phyloP scores from a whole-genome alignment of 2,113 vertebrate species.

The Takifugu flavidus region DNA sequence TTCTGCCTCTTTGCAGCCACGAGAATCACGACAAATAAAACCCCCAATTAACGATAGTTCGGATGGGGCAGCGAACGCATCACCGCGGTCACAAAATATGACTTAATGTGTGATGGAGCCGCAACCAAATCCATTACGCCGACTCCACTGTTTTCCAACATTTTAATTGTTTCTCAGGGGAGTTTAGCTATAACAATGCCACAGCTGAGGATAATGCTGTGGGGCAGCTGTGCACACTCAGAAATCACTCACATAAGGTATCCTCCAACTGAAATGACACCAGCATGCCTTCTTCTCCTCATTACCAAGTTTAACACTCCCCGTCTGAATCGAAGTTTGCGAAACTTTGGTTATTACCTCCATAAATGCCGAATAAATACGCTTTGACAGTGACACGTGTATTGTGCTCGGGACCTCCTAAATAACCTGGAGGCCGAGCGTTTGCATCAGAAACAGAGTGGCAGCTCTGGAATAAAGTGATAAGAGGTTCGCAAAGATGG shows the following conservation, averaged over 20 bases:
- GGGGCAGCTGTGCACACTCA: conserved; percentile 1
- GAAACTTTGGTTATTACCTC: conserved; percentile 22
- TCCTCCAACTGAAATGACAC: conserved; percentile 14
- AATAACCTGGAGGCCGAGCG: conserved; percentile 42
- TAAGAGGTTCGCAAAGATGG: conserved; percentile 50
- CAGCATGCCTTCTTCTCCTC: conserved; percentile 2
- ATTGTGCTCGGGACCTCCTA: conserved; percentile 34
- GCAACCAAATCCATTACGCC: conserved; percentile 20
- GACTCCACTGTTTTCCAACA: conserved; percentile 19
- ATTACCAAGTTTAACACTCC: conserved; percentile 23
- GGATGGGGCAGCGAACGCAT: conserved; percentile 16
- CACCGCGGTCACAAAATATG: conserved; percentile 17
- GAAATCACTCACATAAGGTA: conserved; percentile 20
- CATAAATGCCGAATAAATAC: conserved; percentile 39
- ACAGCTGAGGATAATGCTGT: conserved; percentile 13
- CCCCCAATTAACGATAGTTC: conserved; percentile 28
- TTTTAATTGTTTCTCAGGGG: conserved; percentile 33
- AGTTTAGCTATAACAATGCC: conserved; percentile 38
- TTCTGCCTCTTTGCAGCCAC: conserved; percentile 20
- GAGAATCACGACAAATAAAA: conserved; percentile 29
- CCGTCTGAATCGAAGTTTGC: conserved; percentile 20
- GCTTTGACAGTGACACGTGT: conserved; percentile 31
- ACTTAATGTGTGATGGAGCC: conserved; percentile 9
- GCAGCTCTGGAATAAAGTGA: conserved; percentile 55
- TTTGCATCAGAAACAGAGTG: conserved; percentile 33